Conservation (phyloP, 2,888 invertebrate species). For the Ectemnius lituratus region DNA sequence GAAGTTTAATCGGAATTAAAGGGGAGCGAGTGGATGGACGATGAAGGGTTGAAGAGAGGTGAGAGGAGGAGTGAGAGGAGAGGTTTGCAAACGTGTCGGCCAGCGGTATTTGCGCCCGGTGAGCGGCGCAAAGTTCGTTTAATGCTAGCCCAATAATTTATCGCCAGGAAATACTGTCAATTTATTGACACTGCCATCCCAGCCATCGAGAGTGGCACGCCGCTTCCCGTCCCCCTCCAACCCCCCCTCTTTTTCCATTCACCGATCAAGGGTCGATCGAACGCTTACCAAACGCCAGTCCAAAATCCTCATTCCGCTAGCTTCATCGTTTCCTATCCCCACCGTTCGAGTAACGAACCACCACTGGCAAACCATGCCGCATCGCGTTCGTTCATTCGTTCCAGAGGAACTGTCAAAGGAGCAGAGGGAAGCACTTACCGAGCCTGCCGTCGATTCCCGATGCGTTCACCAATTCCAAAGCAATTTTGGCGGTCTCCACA, state of each 20-base stretch:
- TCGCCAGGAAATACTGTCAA: slow-evolving; percentile 68
- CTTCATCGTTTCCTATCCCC: too few species aligned
- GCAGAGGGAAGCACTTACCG: slow-evolving; percentile 26
- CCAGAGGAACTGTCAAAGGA: slow-evolving; percentile 12
- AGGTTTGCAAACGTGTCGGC: slow-evolving; percentile 5
- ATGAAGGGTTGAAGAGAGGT: not conserved
- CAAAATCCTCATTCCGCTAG: too few species aligned
- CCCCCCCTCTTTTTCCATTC: too few species aligned
- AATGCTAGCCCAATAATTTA: slow-evolving; percentile 69
- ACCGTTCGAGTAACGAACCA: too few species aligned
- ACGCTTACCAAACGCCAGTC: too few species aligned
- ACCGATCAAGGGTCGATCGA: too few species aligned
- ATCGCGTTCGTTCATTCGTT: slow-evolving; percentile 5
- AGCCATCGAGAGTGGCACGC: slow-evolving; percentile 18
- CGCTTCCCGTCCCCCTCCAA: too few species aligned
- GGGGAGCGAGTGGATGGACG: not conserved
- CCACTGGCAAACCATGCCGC: too few species aligned
- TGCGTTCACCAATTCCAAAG: slow-evolving; percentile 58
- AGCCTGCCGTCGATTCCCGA: slow-evolving; percentile 51
- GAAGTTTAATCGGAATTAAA: slow-evolving; percentile 5
- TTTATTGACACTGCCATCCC: slow-evolving; percentile 56
- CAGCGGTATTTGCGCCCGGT: slow-evolving; percentile 30
- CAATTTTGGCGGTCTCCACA: slow-evolving; percentile 63
- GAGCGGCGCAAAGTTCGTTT: slow-evolving; percentile 35
- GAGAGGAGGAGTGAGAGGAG: not conserved